These are phyloP conservation scores for Suncus etruscus DNA, from an alignment of 2,113 vertebrate species.

Conservation along the genomic window DNA sequence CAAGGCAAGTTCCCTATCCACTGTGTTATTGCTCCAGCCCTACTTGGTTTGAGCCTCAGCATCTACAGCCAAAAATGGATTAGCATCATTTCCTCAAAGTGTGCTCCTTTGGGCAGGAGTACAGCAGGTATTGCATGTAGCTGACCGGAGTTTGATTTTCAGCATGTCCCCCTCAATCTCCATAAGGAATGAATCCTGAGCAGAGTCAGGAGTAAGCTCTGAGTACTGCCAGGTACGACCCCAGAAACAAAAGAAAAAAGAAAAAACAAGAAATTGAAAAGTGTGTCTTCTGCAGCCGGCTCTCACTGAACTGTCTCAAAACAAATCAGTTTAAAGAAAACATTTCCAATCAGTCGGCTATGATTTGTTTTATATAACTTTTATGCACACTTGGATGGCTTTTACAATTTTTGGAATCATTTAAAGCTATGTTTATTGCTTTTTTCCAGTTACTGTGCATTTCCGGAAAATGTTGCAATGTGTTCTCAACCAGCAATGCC, in stretches of 20 bases:
- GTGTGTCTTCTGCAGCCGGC: constrained; percentile 49
- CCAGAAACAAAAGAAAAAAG: no score
- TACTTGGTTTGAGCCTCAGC: no score
- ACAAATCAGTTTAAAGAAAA: constrained; percentile 60
- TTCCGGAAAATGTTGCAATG: not conserved
- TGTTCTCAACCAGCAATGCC: not conserved
- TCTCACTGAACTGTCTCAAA: constrained; percentile 65
- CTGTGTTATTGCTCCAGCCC: no score
- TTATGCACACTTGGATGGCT: constrained; percentile 52
- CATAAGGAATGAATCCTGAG: no score
- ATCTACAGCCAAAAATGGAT: no score
- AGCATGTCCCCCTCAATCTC: no score
- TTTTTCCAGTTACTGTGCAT: not conserved
- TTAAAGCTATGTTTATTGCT: constrained; percentile 46
- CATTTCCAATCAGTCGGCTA: constrained; percentile 47
- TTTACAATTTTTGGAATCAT: constrained; percentile 64
- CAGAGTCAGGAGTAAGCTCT: no score
- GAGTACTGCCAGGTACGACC: no score
- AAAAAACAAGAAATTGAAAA: no score
- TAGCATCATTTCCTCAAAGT: constrained; percentile 20
- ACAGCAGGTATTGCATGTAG: no score
- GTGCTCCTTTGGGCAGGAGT: not conserved
- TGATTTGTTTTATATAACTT: constrained; percentile 60
- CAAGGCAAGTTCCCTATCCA: no score
- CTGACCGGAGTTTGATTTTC: no score